Percentiles rank a stretch among this genome's conserved stretches.
phyloP scores from a whole-genome alignment of 2,888 invertebrate species.

The Acrocyrtus sp. region DNA sequence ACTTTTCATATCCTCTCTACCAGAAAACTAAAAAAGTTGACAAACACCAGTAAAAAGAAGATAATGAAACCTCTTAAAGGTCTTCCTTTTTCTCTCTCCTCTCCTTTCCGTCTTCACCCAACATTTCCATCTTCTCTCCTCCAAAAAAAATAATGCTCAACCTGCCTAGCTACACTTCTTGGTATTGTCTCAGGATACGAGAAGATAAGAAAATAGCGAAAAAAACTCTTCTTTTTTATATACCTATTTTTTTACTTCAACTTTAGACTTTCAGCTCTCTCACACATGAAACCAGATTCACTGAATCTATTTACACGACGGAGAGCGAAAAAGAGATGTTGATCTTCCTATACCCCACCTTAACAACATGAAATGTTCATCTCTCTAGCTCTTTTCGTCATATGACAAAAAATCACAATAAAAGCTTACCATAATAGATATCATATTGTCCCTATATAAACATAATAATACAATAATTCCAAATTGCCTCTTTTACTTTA shows the following conservation, averaged over 20 bases:
- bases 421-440: slow-evolving; percentile 26
- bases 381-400: slow-evolving; percentile 42
- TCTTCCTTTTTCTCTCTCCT: slow-evolving; percentile 21
- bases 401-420: slow-evolving; percentile 37
- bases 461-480: too few species aligned
- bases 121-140: not conserved
- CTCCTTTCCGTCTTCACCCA: slow-evolving; percentile 11
- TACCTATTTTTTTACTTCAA: too few species aligned
- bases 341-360: slow-evolving; percentile 12
- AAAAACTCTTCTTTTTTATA: too few species aligned
- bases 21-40: slow-evolving; percentile 14
- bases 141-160: too few species aligned
- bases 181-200: too few species aligned
- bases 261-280: too few species aligned
- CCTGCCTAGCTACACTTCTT: too few species aligned
- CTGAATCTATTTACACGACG: too few species aligned
- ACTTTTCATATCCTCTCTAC: not conserved
- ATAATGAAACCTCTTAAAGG: slow-evolving; percentile 45
- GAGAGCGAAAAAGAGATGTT: too few species aligned
- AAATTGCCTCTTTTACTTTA: too few species aligned
- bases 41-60: slow-evolving; percentile 24
- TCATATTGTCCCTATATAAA: slow-evolving; percentile 21
- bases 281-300: too few species aligned
- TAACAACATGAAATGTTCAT: not conserved
- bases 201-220: too few species aligned